These are phyloP conservation scores for Axea sp. DNA, from an alignment of 2,888 invertebrate species.

Conservation along the genomic window DNA sequence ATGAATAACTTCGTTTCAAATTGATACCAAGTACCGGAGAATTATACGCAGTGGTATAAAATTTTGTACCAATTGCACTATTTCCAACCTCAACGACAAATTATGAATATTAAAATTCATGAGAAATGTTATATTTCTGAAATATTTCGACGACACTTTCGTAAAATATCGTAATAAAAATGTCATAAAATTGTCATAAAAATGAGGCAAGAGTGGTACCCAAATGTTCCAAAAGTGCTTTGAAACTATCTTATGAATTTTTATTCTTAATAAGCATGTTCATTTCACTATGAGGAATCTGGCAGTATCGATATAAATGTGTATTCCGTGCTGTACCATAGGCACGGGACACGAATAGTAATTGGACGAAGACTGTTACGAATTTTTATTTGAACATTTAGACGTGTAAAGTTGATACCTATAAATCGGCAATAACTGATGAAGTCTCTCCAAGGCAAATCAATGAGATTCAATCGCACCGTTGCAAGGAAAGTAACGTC, in stretches of 20 bases:
- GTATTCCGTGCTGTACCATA: constrained; percentile 7
- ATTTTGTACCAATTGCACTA: too few relatives aligned
- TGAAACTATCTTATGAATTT: constrained; percentile 52
- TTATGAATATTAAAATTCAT: constrained; percentile 34
- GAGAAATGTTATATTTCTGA: constrained; percentile 16
- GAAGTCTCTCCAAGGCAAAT: constrained; percentile 29
- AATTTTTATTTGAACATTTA: constrained; percentile 25
- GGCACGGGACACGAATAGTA: constrained; percentile 20
- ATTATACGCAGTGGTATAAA: not conserved
- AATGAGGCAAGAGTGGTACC: constrained; percentile 24
- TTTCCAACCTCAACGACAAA: constrained; percentile 5
- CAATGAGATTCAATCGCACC: constrained; percentile 48
- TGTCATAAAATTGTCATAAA: constrained; percentile 43
- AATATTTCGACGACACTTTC: constrained; percentile 29
- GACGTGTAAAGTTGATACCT: constrained; percentile 27
- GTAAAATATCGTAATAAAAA: constrained; percentile 22
- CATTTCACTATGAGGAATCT: constrained; percentile 35
- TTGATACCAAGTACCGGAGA: not conserved
- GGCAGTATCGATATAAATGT: constrained; percentile 16
- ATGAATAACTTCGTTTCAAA: too few relatives aligned
- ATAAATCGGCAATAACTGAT: not conserved
- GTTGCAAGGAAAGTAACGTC: constrained; percentile 30
- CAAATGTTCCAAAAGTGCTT: constrained; percentile 22
- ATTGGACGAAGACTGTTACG: constrained; percentile 10
- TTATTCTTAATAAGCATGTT: constrained; percentile 44